Base-by-base conservation (phyloP, 2,113 vertebrate genomes). In the Leucopsar rothschildi region DNA sequence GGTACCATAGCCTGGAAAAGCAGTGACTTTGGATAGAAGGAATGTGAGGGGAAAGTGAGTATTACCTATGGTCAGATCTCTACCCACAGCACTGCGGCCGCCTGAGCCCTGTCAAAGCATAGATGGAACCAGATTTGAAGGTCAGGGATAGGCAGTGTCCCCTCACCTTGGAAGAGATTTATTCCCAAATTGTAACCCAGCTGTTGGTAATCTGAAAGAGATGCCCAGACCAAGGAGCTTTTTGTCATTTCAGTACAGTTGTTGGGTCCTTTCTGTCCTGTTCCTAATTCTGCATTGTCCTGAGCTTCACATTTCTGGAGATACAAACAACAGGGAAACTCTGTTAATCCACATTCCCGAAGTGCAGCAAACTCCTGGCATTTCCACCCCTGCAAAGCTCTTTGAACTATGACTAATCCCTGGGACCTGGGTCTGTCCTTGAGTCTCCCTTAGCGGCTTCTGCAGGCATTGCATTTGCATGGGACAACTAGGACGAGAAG, bases 91-190 rank as follows among this genome's bases (percentile, higher is more conserved):
- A 82, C 19, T 4, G 31, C 27, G 47, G 24, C 65, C 86, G 65
- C 35, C 50, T 35, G 24, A 42, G 49, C 25, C 8, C 53, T 68
- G 37, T n/a, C 8, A 64, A 79, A 80, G 13, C 4, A 27, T 13
- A 80, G 35, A 28, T 21, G 17, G 60, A 66, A 72, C 5, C 29
- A 82, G 52, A 22, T 75, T 17, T 75, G 72, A 47, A 78, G 47
- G 29, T 55, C 82, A 77, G 39, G 50, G 23, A 70, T 33, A 79
- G n/a, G n/a, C 2, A 2, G 5, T 37, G 22, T 47, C 28, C 7
- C 11, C 96, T 96, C 78, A 98, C 98, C 98, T 97, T 95, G 97
- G 91, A 96, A 98, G 53, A 98, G 63, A 76, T 98, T 98, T 27
- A 97, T 89, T 8, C 95, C 96, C 90, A 97, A 88, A 57, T 96